Evolutionary conservation across 2,113 vertebrate genomes (phyloP), one percentile per base, ranked within the genome.

Genomic region (Grammomys dolichurus): DNA sequence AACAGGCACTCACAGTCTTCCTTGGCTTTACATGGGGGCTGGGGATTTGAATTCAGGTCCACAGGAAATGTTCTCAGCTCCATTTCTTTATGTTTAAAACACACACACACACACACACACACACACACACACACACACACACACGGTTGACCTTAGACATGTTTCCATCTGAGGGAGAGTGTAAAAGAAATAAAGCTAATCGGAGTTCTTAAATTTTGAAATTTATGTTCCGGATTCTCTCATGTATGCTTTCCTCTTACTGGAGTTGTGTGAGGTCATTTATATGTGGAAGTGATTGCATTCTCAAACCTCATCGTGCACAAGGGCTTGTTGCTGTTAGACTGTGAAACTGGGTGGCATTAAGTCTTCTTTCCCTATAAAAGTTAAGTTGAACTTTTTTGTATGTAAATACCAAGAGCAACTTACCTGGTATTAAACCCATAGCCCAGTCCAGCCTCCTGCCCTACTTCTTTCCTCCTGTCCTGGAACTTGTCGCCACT

Each of bases 121-220:
- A n/a, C n/a, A n/a, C n/a, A n/a, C n/a, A n/a, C n/a, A n/a, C n/a
- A n/a, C n/a, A n/a, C n/a, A n/a, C 31, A 70, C 69, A 72, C 69
- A 72, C 33, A 19, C 33, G 0, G 13, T 75, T 96, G 58, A 77
- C 16, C 20, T 89, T 77, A 88, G 33, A 24, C 56, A 54, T 33
- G 17, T 19, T 85, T 58, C 90, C 8, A 89, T 14, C 90, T 92
- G 40, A 90, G 4, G 33, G 14, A 65, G n/a, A 2, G 63, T 90
- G 24, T 60, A n/a, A 24, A 90, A 90, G 81, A 97, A 95, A 78
- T 91, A 73, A 80, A 85, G 54, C 14, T 72, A 48, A 80, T 36
- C 43, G 54, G 0, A 72, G 36, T 78, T 92, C 40, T 87, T 89
- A 86, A 70, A 7, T 96, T n/a, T 81, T 96, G n/a, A 73, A 33